Base-by-base conservation (phyloP, 2,113 vertebrate species). In the Psophia crepitans region DNA sequence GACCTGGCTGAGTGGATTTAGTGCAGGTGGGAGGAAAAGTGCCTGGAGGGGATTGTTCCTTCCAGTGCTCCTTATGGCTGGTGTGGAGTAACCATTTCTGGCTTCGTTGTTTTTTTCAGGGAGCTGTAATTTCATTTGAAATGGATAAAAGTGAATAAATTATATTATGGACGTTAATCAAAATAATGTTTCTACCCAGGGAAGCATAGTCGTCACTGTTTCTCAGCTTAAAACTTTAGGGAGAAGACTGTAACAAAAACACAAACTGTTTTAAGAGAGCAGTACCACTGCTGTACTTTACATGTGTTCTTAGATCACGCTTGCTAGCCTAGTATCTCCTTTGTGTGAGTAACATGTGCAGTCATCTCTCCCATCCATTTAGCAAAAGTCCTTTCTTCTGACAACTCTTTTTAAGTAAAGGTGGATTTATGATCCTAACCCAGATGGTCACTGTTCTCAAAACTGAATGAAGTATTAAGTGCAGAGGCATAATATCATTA, bases 31-130 rank as follows among this genome's bases (percentile, higher is more conserved):
- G 49, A 93, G 61, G 33, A 77, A 35, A 51, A 46, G 41, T 58
- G 22, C 30, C 7, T 66, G 30, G 24, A 11, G 27, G 14, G 23
- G 32, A 6, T 43, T 80, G 8, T 58, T 26, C 27, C 26, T 88
- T 80, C 49, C 33, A 8, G 57, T 77, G 61, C n/a, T 91, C 13
- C 28, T 75, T 84, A 84, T 32, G 37, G 80, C 35, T 80, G 16
- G 17, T 11, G 8, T 76, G 54, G 44, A 87, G 15, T 79, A 82
- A 87, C 41, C 30, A 65, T 61, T 87, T 87, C 70, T 96, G 69
- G 57, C 65, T 90, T 87, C 20, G 37, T 44, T 71, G 12, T 71
- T 94, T 93, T 92, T 63, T 93, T 92, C 94, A 93, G 91, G 90
- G 75, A 90, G 37, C 28, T 87, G 27, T 81, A 56, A 87, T 46